Percentiles rank a stretch among this genome's conserved stretches.
These are phyloP conservation scores for Poecilobothrus nobilitatus DNA, from an alignment of 2,888 invertebrate species.

Conservation along the genomic window DNA sequence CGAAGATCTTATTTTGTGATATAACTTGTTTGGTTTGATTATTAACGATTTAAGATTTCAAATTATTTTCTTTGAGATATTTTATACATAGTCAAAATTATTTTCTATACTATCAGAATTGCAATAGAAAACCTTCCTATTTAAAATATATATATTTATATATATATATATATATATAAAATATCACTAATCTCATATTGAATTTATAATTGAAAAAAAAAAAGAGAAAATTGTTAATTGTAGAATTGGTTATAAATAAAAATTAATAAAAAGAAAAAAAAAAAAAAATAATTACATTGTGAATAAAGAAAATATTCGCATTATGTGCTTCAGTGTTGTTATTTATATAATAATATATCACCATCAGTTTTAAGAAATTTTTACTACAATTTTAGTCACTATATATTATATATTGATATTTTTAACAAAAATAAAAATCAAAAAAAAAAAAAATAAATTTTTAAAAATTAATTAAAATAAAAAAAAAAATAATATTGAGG, in stretches of 20 bases:
- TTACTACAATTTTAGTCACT: background rate
- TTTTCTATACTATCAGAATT: no score
- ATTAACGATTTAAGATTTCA: no score
- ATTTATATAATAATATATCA: conserved; percentile 1
- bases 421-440: background rate
- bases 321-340: conserved; percentile 1
- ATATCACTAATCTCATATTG: background rate
- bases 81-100: no score
- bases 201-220: background rate
- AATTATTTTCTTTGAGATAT: no score
- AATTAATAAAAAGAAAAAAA: background rate
- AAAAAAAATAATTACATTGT: background rate
- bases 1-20: no score
- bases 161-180: background rate
- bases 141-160: background rate
- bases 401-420: background rate
- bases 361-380: background rate
- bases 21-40: no score
- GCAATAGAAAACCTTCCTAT: no score
- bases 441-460: background rate
- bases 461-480: background rate
- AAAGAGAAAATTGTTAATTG: background rate
- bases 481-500: background rate
- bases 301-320: background rate
- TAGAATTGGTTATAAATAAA: background rate